Evolutionary conservation across 2,888 invertebrate species (phyloP).

Genomic region (Sussaba pulchella): DNA sequence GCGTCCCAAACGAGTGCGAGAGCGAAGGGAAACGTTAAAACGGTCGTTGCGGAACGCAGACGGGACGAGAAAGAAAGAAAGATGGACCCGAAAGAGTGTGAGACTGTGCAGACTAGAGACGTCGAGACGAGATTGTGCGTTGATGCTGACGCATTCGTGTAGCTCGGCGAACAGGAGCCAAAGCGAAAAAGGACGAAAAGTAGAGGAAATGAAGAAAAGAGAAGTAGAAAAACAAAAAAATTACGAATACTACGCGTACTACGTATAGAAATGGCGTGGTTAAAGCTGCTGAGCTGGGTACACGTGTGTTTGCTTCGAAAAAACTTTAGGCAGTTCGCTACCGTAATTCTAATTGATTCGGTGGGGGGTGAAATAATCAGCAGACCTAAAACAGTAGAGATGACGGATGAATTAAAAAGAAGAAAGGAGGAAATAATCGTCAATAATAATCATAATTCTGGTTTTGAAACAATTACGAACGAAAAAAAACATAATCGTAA

Average conservation of each 20-base stretch:
- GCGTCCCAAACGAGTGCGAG: too few relatives aligned
- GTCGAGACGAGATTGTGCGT: conserved; percentile 14
- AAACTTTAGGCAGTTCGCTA: too few relatives aligned
- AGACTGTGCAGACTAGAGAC: conserved; percentile 32
- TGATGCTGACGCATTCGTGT: conserved; percentile 55
- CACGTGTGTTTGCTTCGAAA: background rate
- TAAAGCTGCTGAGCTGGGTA: background rate
- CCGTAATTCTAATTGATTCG: too few relatives aligned
- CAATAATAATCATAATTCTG: too few relatives aligned
- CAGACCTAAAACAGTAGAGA: too few relatives aligned
- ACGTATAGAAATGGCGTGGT: background rate
- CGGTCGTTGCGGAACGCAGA: conserved; percentile 13
- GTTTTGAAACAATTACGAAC: too few relatives aligned
- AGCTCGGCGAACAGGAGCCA: conserved; percentile 38
- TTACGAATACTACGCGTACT: background rate
- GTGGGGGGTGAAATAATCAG: too few relatives aligned
- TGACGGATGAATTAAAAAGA: too few relatives aligned
- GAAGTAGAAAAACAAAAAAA: background rate
- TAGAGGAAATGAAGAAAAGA: conserved; percentile 11
- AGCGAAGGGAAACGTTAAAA: conserved; percentile 45
- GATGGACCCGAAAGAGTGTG: conserved; percentile 7
- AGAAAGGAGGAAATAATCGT: too few relatives aligned
- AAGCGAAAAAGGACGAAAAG: conserved; percentile 55
- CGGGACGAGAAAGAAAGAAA: conserved; percentile 20
- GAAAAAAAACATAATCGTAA: too few relatives aligned